phyloP scores from a whole-genome alignment of 2,797 vertebrate genomes.

The Pangasius larnaudii region DNA sequence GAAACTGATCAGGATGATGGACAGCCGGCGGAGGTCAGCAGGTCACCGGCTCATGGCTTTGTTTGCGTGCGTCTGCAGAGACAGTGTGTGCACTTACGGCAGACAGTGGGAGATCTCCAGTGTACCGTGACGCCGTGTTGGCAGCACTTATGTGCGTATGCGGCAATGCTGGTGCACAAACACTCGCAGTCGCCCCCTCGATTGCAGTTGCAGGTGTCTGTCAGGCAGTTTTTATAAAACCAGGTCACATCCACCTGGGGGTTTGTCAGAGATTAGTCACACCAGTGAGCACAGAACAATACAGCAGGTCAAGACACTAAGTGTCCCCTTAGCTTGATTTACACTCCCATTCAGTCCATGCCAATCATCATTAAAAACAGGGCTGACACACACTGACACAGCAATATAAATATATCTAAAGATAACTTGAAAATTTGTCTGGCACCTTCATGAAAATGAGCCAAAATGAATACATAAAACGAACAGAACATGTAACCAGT shows the following conservation, averaged over 20 bases:
- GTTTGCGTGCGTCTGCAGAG: conserved; percentile 17
- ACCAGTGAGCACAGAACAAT: conserved; percentile 70
- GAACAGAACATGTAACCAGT: background rate
- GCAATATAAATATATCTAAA: conserved; percentile 7
- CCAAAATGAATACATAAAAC: background rate
- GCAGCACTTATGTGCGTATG: conserved; percentile 95
- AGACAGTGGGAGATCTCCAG: conserved; percentile 90
- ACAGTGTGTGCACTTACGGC: conserved; percentile 80
- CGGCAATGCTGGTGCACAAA: conserved; percentile 92
- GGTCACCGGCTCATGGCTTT: conserved; percentile 12
- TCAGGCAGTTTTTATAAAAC: conserved; percentile 97
- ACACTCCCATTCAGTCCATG: conserved; percentile 8
- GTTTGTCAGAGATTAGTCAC: conserved; percentile 53
- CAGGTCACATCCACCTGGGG: conserved; percentile 94
- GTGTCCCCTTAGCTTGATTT: conserved; percentile 16
- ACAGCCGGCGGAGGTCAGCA: conserved; percentile 20
- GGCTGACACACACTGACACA: conserved; percentile 9
- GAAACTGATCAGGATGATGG: background rate
- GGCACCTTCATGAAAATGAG: background rate
- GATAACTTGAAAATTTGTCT: background rate
- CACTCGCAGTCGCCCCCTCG: conserved; percentile 96
- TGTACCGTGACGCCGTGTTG: conserved; percentile 89
- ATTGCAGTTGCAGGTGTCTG: conserved; percentile 97
- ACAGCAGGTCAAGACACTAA: conserved; percentile 14
- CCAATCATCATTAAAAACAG: conserved; percentile 19